A percentile compares a stretch with the other conserved stretches of the same genome.
Evolutionary conservation across 2,888 invertebrate genomes (phyloP).

Genomic region (Thalpophila matura): DNA sequence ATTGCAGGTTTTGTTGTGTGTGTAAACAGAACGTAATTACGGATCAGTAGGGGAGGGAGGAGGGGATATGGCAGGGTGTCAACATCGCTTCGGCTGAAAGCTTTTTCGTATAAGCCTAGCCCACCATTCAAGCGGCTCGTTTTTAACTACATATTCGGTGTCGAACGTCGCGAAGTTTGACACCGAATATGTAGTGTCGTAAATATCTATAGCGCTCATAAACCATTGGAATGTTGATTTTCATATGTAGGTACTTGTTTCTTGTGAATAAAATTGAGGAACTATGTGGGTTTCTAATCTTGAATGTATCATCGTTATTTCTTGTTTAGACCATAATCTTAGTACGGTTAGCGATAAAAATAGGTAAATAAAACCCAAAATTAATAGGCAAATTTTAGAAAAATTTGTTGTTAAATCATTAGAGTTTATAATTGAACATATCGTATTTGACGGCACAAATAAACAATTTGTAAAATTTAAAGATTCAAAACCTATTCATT

Average conservation of each 20-base stretch:
- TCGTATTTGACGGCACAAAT: too few species aligned
- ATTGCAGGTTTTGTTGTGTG: slow-evolving; percentile 66
- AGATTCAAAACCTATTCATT: too few species aligned
- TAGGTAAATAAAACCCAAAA: too few species aligned
- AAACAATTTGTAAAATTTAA: too few species aligned
- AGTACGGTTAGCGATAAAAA: too few species aligned
- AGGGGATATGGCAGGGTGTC: slow-evolving; percentile 47
- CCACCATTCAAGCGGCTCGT: slow-evolving; percentile 23
- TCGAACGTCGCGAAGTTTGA: too few species aligned
- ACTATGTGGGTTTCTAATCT: neutral
- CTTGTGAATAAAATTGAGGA: slow-evolving; percentile 10
- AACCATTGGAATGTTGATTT: slow-evolving; percentile 13
- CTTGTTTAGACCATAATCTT: neutral
- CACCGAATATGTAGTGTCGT: too few species aligned
- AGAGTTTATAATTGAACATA: too few species aligned
- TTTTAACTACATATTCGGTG: slow-evolving; percentile 35
- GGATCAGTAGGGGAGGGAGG: slow-evolving; percentile 48
- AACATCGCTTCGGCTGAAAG: slow-evolving; percentile 52
- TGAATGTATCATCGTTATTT: too few species aligned
- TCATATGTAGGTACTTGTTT: neutral
- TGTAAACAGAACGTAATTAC: slow-evolving; percentile 68
- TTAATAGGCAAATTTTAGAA: too few species aligned
- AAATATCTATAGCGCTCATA: slow-evolving; percentile 26
- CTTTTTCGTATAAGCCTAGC: slow-evolving; percentile 37
- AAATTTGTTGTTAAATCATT: too few species aligned